phyloP scores from a whole-genome alignment of 2,113 vertebrate genomes.

The Tetraodon nigroviridis region DNA sequence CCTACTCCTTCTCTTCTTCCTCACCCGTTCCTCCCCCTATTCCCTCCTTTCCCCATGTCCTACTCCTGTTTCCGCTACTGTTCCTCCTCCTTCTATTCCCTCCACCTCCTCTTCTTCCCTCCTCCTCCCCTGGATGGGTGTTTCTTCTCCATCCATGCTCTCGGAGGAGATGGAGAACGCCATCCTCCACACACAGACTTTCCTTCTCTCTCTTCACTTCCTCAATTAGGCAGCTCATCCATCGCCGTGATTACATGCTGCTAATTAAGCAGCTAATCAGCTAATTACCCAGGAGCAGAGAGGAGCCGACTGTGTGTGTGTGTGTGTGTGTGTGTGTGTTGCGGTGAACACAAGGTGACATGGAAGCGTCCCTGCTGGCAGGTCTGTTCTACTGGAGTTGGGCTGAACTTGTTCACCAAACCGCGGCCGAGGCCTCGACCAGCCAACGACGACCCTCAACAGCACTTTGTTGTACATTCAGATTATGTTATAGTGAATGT shows the following conservation, averaged over 20 bases:
- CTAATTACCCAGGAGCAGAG: conserved; percentile 67
- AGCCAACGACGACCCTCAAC: too few species aligned
- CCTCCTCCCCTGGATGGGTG: conserved; percentile 24
- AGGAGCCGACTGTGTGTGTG: conserved; percentile 34
- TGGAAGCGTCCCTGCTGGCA: not conserved
- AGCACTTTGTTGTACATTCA: too few species aligned
- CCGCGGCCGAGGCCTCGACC: too few species aligned
- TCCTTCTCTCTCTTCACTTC: conserved; percentile 57
- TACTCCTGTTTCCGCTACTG: too few species aligned
- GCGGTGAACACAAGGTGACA: conserved; percentile 27
- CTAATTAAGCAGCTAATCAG: conserved; percentile 74
- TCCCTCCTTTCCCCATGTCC: too few species aligned
- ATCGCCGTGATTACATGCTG: conserved; percentile 66
- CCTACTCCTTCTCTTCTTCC: not conserved
- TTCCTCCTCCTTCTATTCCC: too few species aligned
- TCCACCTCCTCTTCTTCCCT: conserved; percentile 2
- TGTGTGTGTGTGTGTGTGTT: conserved; percentile 23
- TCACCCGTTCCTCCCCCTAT: not conserved
- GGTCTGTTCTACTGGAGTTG: not conserved
- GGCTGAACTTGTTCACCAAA: too few species aligned
- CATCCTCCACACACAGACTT: conserved; percentile 40
- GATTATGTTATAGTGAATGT: too few species aligned
- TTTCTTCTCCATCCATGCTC: conserved; percentile 9
- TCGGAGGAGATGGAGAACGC: conserved; percentile 36
- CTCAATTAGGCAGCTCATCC: conserved; percentile 65